Evolutionary conservation across 1,140 invertebrate species (phyloP).

Genomic region (Caerostris darwini): DNA sequence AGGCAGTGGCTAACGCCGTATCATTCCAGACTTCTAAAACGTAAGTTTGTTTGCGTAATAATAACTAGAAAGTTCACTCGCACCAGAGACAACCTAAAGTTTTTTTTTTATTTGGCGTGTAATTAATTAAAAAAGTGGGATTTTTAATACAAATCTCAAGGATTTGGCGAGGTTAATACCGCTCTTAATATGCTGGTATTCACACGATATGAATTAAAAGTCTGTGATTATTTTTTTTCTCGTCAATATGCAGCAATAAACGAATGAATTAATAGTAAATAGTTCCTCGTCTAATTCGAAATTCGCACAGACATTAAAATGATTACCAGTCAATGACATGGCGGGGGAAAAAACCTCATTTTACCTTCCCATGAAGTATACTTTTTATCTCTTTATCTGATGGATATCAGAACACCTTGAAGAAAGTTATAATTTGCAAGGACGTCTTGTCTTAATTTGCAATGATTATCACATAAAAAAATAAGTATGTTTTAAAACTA

Average conservation of each 20-base stretch:
- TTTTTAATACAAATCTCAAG: not conserved
- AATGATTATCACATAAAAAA: not conserved
- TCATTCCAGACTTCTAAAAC: not conserved
- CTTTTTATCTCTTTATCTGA: not conserved
- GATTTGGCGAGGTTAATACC: not conserved
- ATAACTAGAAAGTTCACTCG: not conserved
- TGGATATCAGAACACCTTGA: not conserved
- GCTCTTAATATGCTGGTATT: not conserved
- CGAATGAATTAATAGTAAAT: not conserved
- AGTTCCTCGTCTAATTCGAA: not conserved
- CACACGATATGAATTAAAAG: not conserved
- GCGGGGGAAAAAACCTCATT: not conserved
- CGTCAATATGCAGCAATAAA: not conserved
- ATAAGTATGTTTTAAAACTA: not conserved
- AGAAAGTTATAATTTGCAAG: constrained; percentile 13
- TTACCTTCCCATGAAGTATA: not conserved
- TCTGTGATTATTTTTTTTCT: not conserved
- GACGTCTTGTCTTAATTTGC: not conserved
- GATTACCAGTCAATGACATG: constrained; percentile 1
- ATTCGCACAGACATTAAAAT: not conserved
- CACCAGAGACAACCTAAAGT: not conserved
- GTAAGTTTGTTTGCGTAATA: not conserved
- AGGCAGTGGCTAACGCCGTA: not conserved
- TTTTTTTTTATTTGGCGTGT: not conserved
- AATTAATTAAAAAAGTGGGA: not conserved